phyloP scores from a whole-genome alignment of 2,888 invertebrate species.

The Macrosiphum euphorbiae region DNA sequence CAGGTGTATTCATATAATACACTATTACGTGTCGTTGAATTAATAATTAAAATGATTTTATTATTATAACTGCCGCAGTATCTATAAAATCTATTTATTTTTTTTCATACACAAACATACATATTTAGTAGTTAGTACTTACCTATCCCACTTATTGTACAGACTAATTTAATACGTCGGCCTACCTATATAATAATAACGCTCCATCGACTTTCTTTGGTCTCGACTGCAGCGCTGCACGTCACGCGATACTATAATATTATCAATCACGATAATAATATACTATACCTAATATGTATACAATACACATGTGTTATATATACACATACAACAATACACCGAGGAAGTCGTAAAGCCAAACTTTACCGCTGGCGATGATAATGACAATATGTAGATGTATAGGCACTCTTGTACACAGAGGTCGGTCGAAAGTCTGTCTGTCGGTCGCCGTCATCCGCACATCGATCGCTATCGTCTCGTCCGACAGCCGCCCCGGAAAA shows the following conservation, averaged over 20 bases:
- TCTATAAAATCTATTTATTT: too few species aligned
- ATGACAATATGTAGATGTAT: neutral
- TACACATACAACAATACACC: neutral
- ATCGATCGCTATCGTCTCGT: neutral
- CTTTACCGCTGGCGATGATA: neutral
- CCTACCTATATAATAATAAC: neutral
- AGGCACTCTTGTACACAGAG: neutral
- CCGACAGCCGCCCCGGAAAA: conserved; percentile 3
- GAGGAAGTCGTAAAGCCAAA: neutral
- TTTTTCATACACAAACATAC: too few species aligned
- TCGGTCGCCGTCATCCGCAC: neutral
- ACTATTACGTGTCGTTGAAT: neutral
- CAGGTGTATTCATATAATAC: neutral
- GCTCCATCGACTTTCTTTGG: neutral
- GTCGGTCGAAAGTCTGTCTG: neutral
- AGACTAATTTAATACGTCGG: neutral
- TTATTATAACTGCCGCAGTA: neutral
- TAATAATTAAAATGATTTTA: neutral
- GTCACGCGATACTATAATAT: neutral
- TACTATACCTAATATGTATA: neutral
- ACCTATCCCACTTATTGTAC: neutral
- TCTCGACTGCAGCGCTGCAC: neutral
- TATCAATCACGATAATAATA: neutral
- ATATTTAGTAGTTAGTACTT: too few species aligned
- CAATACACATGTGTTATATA: too few species aligned